These are phyloP conservation scores for Gryllus longicercus DNA, from an alignment of 2,888 invertebrate species.

Conservation along the genomic window DNA sequence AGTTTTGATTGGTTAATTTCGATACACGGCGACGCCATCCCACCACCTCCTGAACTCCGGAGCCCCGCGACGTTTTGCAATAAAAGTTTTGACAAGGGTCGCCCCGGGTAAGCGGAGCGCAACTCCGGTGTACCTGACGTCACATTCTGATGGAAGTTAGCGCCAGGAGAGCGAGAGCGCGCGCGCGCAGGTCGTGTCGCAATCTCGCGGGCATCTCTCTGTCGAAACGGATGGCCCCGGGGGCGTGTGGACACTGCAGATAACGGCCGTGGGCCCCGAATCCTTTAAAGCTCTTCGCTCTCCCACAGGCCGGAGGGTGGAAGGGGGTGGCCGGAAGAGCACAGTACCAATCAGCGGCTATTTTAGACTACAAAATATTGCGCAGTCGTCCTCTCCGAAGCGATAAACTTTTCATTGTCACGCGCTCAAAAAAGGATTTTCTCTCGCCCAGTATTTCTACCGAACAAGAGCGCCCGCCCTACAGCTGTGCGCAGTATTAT, in stretches of 20 bases:
- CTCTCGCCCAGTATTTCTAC: neutral
- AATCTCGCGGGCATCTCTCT: neutral
- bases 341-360: slow-evolving; percentile 17
- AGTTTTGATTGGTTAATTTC: too few species aligned
- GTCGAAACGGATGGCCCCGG: neutral
- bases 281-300: neutral
- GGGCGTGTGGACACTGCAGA: neutral
- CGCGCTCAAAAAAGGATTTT: slow-evolving; percentile 10
- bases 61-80: too few species aligned
- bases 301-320: neutral
- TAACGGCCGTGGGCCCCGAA: neutral
- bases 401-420: slow-evolving; percentile 8
- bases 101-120: too few species aligned
- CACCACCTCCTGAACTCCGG: too few species aligned
- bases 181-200: neutral
- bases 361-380: neutral
- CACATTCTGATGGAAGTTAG: too few species aligned
- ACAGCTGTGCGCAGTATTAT: neutral
- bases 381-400: slow-evolving; percentile 7
- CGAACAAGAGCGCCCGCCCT: neutral
- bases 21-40: too few species aligned
- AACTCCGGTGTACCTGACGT: too few species aligned
- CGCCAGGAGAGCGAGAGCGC: too few species aligned
- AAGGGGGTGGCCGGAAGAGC: neutral
- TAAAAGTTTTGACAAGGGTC: too few species aligned